Evolutionary conservation across 2,797 vertebrate species (phyloP), one percentile per base, ranked within the genome.

Genomic region (Bothrops alternatus): DNA sequence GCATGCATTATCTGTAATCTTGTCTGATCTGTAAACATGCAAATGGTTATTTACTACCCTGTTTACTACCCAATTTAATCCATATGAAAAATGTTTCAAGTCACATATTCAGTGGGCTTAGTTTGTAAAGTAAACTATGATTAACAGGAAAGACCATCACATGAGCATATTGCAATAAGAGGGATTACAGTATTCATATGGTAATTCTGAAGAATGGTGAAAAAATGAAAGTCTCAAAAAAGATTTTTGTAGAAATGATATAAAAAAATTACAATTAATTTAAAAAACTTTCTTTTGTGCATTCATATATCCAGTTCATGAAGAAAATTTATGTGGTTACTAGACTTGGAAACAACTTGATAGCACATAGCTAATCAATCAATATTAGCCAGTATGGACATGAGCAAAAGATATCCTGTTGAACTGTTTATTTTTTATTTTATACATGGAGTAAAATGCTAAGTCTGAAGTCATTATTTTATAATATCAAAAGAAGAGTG

Each of bases 231-330:
- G 58, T 73, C 20, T 87, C 63, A 86, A 25, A 16, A 25, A 73
- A 93, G 32, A 3, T 90, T 28, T 47, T 58, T 94, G 82, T 69
- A 85, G 60, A 88, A 0, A 2, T 50, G 60, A 53, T 88, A 91
- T 86, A 93, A 93, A 94, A 58, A 93, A 6, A 82, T 4, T 57
- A 7, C 73, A 87, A 53, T 89, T 89, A 91, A 90, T 58, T 16
- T 4, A 85, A 89, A 47, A 93, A 93, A 93, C 78, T 14, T 63
- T 90, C 55, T 47, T n/a, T 88, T 95, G 55, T 93, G n/a, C 26
- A 57, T n/a, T 88, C 23, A 0, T 16, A 32, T 16, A 63, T 28
- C 20, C 20, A 82, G 37, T 82, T 82, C 37, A 42, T 82, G 37
- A 3, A 82, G 8, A 82, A 82, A 47, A 5, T 82, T 7, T 23